phyloP scores from a whole-genome alignment of 2,797 vertebrate species.

The Myotis daubentonii region DNA sequence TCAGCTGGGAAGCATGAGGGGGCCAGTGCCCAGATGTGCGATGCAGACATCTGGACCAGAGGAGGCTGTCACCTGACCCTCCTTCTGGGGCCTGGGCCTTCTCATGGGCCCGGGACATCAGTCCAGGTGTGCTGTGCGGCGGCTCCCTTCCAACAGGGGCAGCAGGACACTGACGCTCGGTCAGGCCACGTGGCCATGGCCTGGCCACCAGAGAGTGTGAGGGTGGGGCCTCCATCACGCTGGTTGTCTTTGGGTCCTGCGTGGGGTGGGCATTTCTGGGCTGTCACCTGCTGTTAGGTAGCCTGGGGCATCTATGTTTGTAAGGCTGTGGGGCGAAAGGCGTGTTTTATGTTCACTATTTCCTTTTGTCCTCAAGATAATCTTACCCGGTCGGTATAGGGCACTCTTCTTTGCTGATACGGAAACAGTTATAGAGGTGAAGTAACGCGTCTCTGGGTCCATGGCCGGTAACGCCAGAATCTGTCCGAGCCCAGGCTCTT shows the following conservation, averaged over 20 bases:
- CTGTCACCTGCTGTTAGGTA: background rate
- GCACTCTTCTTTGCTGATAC: background rate
- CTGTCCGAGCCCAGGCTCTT: background rate
- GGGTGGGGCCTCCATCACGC: fast-evolving
- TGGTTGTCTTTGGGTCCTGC: background rate
- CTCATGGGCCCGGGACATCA: background rate
- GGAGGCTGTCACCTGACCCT: background rate
- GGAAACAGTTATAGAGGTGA: background rate
- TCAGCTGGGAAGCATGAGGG: background rate
- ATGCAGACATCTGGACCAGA: background rate
- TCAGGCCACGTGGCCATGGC: fast-evolving
- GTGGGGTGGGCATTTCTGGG: background rate
- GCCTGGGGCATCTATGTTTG: background rate
- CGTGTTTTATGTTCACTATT: background rate
- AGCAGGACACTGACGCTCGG: fast-evolving
- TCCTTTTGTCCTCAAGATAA: background rate
- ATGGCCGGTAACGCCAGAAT: background rate
- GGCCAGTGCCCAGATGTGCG: background rate
- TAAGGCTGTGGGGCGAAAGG: background rate
- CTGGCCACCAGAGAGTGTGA: background rate
- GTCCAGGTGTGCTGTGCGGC: fast-evolving
- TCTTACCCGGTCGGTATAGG: fast-evolving
- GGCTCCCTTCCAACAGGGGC: background rate
- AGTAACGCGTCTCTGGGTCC: too few relatives aligned
- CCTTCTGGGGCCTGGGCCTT: background rate